Evolutionary conservation across 2,888 invertebrate species (phyloP).

Genomic region (Nysson spinosus): DNA sequence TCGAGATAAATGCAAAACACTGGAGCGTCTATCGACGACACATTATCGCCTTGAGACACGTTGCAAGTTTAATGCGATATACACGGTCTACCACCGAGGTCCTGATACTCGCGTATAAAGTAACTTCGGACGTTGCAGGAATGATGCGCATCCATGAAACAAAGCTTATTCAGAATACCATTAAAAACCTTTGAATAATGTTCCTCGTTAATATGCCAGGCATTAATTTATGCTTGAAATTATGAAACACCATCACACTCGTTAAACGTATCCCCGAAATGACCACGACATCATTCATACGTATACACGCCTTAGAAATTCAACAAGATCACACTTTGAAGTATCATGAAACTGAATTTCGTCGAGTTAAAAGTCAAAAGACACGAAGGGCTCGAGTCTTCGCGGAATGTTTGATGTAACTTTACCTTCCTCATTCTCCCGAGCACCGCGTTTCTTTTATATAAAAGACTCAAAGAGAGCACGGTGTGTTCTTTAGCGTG

Average conservation of each 20-base stretch:
- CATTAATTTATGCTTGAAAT: too few relatives aligned
- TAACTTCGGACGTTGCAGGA: background rate
- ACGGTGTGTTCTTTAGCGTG: constrained; percentile 27
- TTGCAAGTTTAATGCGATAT: constrained; percentile 62
- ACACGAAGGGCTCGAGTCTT: background rate
- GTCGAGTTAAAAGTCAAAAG: background rate
- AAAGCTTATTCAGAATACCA: too few relatives aligned
- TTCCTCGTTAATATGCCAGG: too few relatives aligned
- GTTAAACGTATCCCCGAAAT: too few relatives aligned
- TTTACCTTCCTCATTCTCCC: constrained; percentile 38
- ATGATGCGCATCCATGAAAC: background rate
- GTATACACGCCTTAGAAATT: too few relatives aligned
- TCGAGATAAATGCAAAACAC: background rate
- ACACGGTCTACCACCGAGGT: constrained; percentile 5
- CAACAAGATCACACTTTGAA: too few relatives aligned
- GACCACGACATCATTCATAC: too few relatives aligned
- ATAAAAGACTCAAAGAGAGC: constrained; percentile 50
- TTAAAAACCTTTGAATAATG: too few relatives aligned
- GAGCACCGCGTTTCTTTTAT: constrained; percentile 47
- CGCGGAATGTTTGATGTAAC: constrained; percentile 50
- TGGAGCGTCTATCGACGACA: constrained; percentile 35
- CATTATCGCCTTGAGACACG: constrained; percentile 54
- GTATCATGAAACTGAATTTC: background rate
- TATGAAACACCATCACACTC: too few relatives aligned
- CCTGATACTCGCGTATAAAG: background rate